Evolutionary conservation across 2,888 invertebrate genomes (phyloP).

Genomic region (Pheosia tremula): DNA sequence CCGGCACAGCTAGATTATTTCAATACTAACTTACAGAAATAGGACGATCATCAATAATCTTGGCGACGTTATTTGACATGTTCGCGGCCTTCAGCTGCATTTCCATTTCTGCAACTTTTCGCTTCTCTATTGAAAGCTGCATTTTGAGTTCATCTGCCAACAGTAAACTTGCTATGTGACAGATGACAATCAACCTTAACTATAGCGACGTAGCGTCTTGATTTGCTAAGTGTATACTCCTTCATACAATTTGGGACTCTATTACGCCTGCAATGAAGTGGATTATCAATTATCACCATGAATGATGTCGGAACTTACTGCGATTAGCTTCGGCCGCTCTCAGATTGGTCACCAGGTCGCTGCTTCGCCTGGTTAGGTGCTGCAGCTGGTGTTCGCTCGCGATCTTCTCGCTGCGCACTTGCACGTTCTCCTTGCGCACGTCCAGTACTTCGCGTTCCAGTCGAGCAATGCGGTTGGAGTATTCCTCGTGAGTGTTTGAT

Average conservation of each 20-base stretch:
- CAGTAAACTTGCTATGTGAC: slow-evolving; percentile 1
- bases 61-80: slow-evolving; percentile 41
- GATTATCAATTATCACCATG: neutral
- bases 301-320: slow-evolving; percentile 43
- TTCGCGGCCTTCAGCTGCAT: slow-evolving; percentile 49
- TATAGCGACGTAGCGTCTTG: neutral
- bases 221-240: neutral
- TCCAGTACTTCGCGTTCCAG: slow-evolving; percentile 49
- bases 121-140: slow-evolving; percentile 56
- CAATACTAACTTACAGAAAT: slow-evolving; percentile 6
- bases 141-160: slow-evolving; percentile 54
- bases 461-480: slow-evolving; percentile 44
- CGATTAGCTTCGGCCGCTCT: slow-evolving; percentile 39
- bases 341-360: slow-evolving; percentile 29
- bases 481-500: slow-evolving; percentile 47
- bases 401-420: slow-evolving; percentile 27
- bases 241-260: neutral
- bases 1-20: too few relatives aligned
- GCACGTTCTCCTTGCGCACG: slow-evolving; percentile 41
- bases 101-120: slow-evolving; percentile 59
- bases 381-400: slow-evolving; percentile 32
- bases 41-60: slow-evolving; percentile 48
- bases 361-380: slow-evolving; percentile 17
- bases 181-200: neutral
- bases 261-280: neutral